These are phyloP conservation scores for Podargus strigoides DNA, from an alignment of 2,797 vertebrate species.

Conservation along the genomic window DNA sequence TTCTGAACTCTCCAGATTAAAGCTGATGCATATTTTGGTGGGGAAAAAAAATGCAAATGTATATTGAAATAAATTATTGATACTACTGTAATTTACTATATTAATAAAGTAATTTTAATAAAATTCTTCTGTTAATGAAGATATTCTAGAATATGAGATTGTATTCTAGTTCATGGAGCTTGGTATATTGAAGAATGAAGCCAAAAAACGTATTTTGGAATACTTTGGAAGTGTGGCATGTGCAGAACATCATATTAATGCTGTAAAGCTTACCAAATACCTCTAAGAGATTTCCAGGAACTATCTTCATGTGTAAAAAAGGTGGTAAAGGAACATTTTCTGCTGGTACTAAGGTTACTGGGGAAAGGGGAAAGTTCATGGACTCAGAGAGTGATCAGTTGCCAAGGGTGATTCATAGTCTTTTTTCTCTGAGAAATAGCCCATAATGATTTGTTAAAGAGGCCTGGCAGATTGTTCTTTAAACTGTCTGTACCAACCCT, in stretches of 20 bases:
- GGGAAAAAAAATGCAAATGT: neutral
- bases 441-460: neutral
- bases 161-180: neutral
- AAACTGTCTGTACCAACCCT: neutral
- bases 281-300: neutral
- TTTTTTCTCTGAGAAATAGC: neutral
- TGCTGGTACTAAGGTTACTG: neutral
- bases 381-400: neutral
- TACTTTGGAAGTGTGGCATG: neutral
- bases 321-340: constrained; percentile 1
- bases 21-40: neutral
- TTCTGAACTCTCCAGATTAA: neutral
- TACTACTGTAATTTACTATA: neutral
- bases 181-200: neutral
- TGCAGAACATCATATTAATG: neutral
- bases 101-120: neutral
- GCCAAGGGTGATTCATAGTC: neutral
- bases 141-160: neutral
- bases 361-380: neutral
- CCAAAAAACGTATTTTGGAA: neutral
- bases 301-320: neutral
- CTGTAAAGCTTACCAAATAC: neutral
- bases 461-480: neutral
- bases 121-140: neutral
- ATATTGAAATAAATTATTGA: neutral